Base-by-base conservation (phyloP, 2,888 invertebrate genomes). In the Lomographa bimaculata region DNA sequence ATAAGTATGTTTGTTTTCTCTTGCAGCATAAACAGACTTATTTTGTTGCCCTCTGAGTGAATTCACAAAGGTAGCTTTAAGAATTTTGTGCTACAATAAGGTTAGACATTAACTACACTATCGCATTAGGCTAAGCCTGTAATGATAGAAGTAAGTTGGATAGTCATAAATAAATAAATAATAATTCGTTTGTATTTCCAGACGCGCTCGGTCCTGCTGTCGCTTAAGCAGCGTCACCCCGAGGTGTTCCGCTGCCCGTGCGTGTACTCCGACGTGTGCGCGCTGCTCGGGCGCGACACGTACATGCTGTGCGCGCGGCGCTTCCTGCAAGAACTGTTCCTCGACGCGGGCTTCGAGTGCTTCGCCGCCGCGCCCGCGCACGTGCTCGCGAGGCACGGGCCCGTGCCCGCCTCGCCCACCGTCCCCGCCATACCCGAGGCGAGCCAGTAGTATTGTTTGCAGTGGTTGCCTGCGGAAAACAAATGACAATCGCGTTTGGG, bases 251-350 rank as follows among this genome's bases (percentile, higher is more conserved):
- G 96, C 80, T 96, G 97, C 70, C 90, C 96, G 42, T 98, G 98
- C 79, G 91, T 98, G 7, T 98, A 97, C 85, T 97, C 97, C 0
- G 98, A 98, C 77, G 94, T 97, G 6, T 94, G 96, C 72, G 93
- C 92, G 46, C 90, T 96, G 38, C 86, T 98, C 37, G 93, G 95
- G 0, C 91, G 92, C 34, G 94, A 94, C 72, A 94, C 94, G 23
- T 97, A 96, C 79, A 92, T 97, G 66, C 89, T 97, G 66, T 92
- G 92, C 46, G 94, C 97, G 1, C 91, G 98, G 5, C 91, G 97
- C 37, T 96, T 98, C 78, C 89, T 98, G 14, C 98, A 98, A 75
- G 98, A 98, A 77, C 89, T 98, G 18, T 98, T 98, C 79, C 90
- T 96, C 30, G 98, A 98, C 68, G 91, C 96, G 10, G 90, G 91